Evolutionary conservation across 2,888 invertebrate species (phyloP), one percentile per base, ranked within the genome.

Genomic region (Acanthoscelides obtectus): DNA sequence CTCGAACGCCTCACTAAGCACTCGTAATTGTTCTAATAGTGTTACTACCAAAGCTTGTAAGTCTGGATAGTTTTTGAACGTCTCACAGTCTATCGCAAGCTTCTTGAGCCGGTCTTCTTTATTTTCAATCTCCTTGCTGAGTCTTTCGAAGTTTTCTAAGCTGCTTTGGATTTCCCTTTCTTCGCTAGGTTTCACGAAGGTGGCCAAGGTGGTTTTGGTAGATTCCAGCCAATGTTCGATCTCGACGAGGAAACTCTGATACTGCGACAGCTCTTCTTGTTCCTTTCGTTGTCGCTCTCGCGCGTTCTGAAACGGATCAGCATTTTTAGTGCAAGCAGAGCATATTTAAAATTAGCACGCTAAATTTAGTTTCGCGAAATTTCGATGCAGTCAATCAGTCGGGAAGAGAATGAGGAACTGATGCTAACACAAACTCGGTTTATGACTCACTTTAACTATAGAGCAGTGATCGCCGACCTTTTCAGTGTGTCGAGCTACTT

Each of bases 21-120:
- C 85, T 78, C 85, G 86, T 76, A 92, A 83, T 79, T 91, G 91
- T 72, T 88, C 86, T 78, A 86, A 85, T 77, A 92, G 85, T 20
- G 82, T 81, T 64, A 81, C 80, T 0, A 88, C 87, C 68, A 89
- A 79, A 5, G 84, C 82, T 68, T 85, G 81, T 1, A 89, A 83
- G 76, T 89, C 88, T 0, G 87, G 84, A 75, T 84, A 81, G 20
- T 86, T 83, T 72, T 86, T 83, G 71, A 90, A 85, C 25, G 86
- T 82, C 68, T 86, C 86, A 65, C 89, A 89, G 64, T 85, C 84
- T 12, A 84, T 80, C 0, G 87, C 81, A 69, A 90, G 80, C 75
- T 88, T 86, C 69, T 84, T 79, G 71, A 89, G 82, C 72, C 87
- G 84, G 73, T 81, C 80, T 78, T 89, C 87, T 71, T 88, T 87